A percentile compares a stretch with the other conserved stretches of the same genome.
Evolutionary conservation across 2,888 invertebrate genomes (phyloP).

Genomic region (Synergus japonicus): DNA sequence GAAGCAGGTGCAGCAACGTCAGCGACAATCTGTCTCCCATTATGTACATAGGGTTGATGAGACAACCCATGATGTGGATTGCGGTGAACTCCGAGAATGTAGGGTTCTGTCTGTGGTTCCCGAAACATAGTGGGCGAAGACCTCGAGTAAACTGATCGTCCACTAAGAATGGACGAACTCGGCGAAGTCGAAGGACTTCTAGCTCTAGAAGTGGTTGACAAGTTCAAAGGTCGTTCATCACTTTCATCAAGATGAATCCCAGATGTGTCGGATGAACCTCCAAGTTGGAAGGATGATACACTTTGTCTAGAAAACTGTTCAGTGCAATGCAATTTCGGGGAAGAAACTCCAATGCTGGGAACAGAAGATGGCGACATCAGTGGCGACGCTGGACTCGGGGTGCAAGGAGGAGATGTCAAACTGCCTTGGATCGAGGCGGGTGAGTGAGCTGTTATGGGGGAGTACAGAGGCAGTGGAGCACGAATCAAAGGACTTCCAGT

Average conservation of each 20-base stretch:
- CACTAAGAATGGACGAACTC: conserved; percentile 54
- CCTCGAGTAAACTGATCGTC: conserved; percentile 56
- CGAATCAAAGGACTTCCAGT: conserved; percentile 63
- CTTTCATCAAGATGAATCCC: conserved; percentile 54
- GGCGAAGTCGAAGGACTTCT: conserved; percentile 62
- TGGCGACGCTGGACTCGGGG: conserved; percentile 64
- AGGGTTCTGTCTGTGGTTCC: conserved; percentile 61
- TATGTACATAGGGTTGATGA: conserved; percentile 59
- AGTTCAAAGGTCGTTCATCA: conserved; percentile 75
- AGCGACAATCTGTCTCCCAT: conserved; percentile 58
- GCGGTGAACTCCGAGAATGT: conserved; percentile 59
- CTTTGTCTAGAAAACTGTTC: conserved; percentile 44
- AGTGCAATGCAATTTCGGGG: conserved; percentile 55
- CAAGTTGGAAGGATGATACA: conserved; percentile 49
- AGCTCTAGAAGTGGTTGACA: conserved; percentile 65
- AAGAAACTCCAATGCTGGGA: conserved; percentile 53
- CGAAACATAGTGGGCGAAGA: conserved; percentile 60
- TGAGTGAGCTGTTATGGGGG: conserved; percentile 62
- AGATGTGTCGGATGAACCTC: conserved; percentile 55
- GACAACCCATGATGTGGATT: conserved; percentile 53
- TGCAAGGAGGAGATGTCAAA: conserved; percentile 63
- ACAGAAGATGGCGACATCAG: conserved; percentile 63
- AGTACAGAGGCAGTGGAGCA: conserved; percentile 61
- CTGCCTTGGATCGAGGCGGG: conserved; percentile 62
- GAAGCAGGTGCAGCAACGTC: conserved; percentile 54